Percentiles rank a stretch among this genome's conserved stretches.
These are phyloP conservation scores for Bujurquina vittata DNA, from an alignment of 2,113 vertebrate genomes.

Conservation along the genomic window DNA sequence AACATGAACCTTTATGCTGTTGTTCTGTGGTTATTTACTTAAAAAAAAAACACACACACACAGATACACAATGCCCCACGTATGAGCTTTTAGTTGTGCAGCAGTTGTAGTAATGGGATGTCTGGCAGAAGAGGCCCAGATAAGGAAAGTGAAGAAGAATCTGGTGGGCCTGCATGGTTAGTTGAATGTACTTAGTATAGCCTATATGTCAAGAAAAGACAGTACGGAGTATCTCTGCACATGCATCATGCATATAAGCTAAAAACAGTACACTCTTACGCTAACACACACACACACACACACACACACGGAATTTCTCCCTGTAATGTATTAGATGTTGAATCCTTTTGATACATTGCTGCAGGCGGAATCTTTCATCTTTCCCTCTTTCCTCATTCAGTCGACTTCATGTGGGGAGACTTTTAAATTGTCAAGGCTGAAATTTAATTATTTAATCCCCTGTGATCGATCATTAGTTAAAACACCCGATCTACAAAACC, in stretches of 20 bases:
- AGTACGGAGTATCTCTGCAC: conserved; percentile 6
- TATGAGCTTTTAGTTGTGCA: conserved; percentile 41
- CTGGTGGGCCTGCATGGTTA: conserved; percentile 37
- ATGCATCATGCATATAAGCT: conserved; percentile 6
- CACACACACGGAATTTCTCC: neutral
- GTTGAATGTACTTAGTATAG: conserved; percentile 27
- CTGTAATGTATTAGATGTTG: conserved; percentile 62
- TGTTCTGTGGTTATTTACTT: conserved; percentile 6
- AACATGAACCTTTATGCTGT: conserved; percentile 37
- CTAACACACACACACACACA: neutral
- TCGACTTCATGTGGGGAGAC: conserved; percentile 57
- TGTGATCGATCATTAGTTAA: conserved; percentile 76
- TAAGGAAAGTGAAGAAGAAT: conserved; percentile 48
- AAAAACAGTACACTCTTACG: conserved; percentile 10
- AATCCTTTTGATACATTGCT: conserved; percentile 65
- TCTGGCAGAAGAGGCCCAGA: conserved; percentile 39
- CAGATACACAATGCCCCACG: conserved; percentile 30
- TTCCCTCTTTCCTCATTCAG: conserved; percentile 54
- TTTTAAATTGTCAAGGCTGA: conserved; percentile 72
- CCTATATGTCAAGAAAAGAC: conserved; percentile 48
- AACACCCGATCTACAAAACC: conserved; percentile 34
- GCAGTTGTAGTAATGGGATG: conserved; percentile 41
- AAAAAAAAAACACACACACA: neutral
- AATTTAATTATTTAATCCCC: conserved; percentile 76
- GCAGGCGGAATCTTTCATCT: conserved; percentile 67